Evolutionary conservation across 2,888 invertebrate genomes (phyloP).

Genomic region (Microctonus brassicae): DNA sequence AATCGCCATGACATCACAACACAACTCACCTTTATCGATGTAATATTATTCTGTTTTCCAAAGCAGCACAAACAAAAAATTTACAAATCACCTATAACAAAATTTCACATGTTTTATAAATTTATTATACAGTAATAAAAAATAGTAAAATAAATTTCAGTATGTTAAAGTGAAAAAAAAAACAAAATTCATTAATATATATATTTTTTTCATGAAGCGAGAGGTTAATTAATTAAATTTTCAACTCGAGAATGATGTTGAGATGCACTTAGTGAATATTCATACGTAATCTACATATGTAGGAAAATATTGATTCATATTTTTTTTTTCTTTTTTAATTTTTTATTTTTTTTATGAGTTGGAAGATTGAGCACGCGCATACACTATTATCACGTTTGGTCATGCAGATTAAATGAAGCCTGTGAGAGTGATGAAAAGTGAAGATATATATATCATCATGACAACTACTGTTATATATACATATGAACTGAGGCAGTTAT

Average conservation of each 20-base stretch:
- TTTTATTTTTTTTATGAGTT: not conserved
- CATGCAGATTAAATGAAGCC: not conserved
- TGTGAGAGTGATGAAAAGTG: not conserved
- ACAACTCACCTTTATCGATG: constrained; percentile 23
- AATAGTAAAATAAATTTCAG: not conserved
- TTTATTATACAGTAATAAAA: too few species aligned
- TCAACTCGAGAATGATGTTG: not conserved
- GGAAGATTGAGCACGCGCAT: not conserved
- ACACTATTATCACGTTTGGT: not conserved
- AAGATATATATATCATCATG: not conserved
- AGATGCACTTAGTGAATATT: not conserved
- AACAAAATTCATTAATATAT: too few species aligned
- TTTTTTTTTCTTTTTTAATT: not conserved
- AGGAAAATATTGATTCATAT: not conserved
- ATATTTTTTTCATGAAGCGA: not conserved
- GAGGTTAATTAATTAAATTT: not conserved
- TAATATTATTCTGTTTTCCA: constrained; percentile 28
- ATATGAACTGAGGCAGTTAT: not conserved
- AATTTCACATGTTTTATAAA: not conserved
- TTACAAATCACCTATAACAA: not conserved
- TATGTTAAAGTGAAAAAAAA: too few species aligned
- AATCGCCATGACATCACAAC: not conserved
- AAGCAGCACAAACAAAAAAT: constrained; percentile 3
- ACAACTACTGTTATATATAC: too few species aligned
- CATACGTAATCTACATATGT: not conserved